phyloP scores from a whole-genome alignment of 2,888 invertebrate species.

The Abscondita cerata region DNA sequence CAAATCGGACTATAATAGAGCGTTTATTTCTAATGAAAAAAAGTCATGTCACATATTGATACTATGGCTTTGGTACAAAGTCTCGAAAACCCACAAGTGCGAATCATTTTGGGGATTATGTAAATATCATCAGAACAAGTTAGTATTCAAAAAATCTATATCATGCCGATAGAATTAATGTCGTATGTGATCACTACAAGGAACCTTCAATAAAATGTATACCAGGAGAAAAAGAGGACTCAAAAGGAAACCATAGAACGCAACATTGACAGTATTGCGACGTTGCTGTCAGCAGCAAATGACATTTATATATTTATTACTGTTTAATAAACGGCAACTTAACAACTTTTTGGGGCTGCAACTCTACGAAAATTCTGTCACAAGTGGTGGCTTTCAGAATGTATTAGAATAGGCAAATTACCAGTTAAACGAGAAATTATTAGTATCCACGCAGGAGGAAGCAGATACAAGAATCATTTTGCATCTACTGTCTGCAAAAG shows the following conservation, averaged over 20 bases:
- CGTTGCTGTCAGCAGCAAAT: constrained; percentile 30
- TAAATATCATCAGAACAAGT: constrained; percentile 9
- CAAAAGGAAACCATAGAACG: not conserved
- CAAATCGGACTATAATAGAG: constrained; percentile 9
- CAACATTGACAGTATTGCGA: constrained; percentile 10
- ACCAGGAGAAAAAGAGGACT: constrained; percentile 5
- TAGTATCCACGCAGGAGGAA: constrained; percentile 30
- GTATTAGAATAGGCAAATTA: constrained; percentile 26
- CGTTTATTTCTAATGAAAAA: not conserved
- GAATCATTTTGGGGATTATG: constrained; percentile 22
- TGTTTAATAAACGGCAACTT: constrained; percentile 27
- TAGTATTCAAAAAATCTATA: constrained; percentile 15
- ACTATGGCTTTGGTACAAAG: too few species aligned
- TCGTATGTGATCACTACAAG: constrained; percentile 20
- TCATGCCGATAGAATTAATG: constrained; percentile 18
- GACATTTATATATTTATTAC: constrained; percentile 35
- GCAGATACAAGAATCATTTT: constrained; percentile 33
- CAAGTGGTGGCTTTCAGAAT: constrained; percentile 19
- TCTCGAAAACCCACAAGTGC: constrained; percentile 16
- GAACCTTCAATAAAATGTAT: constrained; percentile 17
- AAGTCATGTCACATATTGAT: constrained; percentile 9
- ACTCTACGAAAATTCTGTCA: constrained; percentile 2
- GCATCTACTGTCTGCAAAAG: constrained; percentile 28
- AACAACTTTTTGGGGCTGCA: constrained; percentile 22
- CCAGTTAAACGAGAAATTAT: constrained; percentile 11